These are phyloP conservation scores for Chalcis sispes DNA, from an alignment of 2,888 invertebrate species.

Conservation along the genomic window DNA sequence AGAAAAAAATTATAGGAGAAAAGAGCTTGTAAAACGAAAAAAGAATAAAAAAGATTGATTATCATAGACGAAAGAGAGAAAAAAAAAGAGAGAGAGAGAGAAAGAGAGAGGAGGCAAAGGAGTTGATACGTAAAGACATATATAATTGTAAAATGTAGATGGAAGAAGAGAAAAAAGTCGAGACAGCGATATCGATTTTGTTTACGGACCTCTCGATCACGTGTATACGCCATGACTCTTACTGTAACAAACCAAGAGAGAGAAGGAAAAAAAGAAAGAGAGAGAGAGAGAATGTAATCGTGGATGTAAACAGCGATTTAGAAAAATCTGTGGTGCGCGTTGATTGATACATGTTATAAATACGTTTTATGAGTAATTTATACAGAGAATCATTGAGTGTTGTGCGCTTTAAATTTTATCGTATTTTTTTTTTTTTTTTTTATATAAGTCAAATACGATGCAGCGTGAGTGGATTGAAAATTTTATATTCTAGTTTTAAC, in stretches of 20 bases:
- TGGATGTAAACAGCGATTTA: conserved; percentile 28
- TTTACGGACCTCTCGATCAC: conserved; percentile 68
- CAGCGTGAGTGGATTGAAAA: too few species aligned
- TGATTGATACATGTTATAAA: too few species aligned
- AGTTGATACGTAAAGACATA: not conserved
- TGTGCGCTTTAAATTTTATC: too few species aligned
- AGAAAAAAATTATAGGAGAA: too few species aligned
- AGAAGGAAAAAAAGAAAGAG: conserved; percentile 35
- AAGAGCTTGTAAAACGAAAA: too few species aligned
- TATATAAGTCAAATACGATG: too few species aligned
- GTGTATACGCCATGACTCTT: conserved; percentile 65
- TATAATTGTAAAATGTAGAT: conserved; percentile 9
- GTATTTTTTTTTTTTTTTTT: too few species aligned
- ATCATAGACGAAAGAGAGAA: not conserved
- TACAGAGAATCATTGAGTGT: not conserved
- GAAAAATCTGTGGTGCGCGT: not conserved
- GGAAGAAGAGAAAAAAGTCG: conserved; percentile 1
- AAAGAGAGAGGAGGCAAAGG: conserved; percentile 1
- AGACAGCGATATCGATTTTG: conserved; percentile 63
- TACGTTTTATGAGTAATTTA: not conserved
- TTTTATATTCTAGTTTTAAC: too few species aligned
- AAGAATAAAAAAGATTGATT: not conserved
- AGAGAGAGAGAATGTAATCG: conserved; percentile 28
- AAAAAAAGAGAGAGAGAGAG: conserved; percentile 17
- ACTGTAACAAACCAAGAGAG: conserved; percentile 13